A percentile compares a stretch with the other conserved stretches of the same genome.
Conservation (phyloP, 2,888 invertebrate genomes). For the Melangyna quadrimaculata region DNA sequence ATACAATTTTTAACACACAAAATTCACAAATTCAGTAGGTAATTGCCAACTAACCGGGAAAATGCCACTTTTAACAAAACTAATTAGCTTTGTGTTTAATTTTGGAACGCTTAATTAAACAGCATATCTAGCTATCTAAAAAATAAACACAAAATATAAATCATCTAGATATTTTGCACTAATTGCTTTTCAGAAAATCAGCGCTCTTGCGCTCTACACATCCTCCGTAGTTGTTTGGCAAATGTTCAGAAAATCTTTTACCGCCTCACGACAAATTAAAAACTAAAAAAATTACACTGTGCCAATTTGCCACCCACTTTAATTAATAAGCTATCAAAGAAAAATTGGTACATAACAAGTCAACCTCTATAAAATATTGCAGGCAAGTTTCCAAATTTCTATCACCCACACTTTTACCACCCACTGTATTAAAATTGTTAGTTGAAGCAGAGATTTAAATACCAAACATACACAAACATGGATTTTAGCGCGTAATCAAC, state of each 20-base stretch:
- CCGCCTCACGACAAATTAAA: background rate
- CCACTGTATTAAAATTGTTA: conserved; percentile 6
- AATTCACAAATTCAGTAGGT: conserved; percentile 58
- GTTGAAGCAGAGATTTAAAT: conserved; percentile 6
- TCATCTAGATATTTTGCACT: conserved; percentile 62
- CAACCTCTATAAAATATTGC: conserved; percentile 31
- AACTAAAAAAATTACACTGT: conserved; percentile 7
- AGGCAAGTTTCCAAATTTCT: conserved; percentile 41
- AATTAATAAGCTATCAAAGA: conserved; percentile 64
- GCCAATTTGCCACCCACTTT: conserved; percentile 52
- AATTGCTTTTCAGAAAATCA: conserved; percentile 41
- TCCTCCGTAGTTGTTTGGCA: conserved; percentile 41
- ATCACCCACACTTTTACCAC: conserved; percentile 10
- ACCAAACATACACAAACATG: conserved; percentile 45
- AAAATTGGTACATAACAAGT: conserved; percentile 38
- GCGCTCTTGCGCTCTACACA: background rate
- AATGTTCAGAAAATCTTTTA: conserved; percentile 39
- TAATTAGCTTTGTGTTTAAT: conserved; percentile 65
- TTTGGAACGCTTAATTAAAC: conserved; percentile 53
- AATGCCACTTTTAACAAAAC: conserved; percentile 54
- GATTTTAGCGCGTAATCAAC: conserved; percentile 67
- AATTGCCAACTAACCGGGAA: conserved; percentile 40
- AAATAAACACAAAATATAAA: conserved; percentile 55
- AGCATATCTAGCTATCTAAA: conserved; percentile 30
- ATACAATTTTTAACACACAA: conserved; percentile 52